These are phyloP conservation scores for Falco rusticolus DNA, from an alignment of 2,797 vertebrate species.

Conservation along the genomic window DNA sequence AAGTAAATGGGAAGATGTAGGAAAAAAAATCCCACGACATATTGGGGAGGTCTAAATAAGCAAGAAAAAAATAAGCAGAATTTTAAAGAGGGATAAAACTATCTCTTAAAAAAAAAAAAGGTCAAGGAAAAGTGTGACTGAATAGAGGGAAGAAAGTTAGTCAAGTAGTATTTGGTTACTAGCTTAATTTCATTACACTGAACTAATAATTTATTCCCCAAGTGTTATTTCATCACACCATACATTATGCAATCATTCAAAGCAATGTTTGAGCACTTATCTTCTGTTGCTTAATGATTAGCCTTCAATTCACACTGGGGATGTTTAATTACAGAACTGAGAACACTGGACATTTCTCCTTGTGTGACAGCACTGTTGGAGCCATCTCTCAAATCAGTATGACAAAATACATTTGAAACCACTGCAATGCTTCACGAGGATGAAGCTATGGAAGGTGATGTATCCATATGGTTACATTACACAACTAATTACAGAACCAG, in stretches of 20 bases:
- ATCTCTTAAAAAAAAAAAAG: neutral
- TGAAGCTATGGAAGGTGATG: neutral
- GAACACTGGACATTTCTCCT: neutral
- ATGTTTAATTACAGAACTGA: neutral
- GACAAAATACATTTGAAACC: neutral
- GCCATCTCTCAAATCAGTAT: neutral
- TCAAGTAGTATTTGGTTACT: neutral
- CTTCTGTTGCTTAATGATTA: neutral
- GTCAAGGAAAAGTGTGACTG: neutral
- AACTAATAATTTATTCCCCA: slow-evolving; percentile 1
- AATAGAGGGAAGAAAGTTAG: neutral
- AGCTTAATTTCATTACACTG: neutral
- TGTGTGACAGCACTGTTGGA: neutral
- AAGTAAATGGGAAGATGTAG: neutral
- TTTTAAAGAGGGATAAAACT: neutral
- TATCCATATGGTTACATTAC: neutral
- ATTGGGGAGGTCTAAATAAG: neutral
- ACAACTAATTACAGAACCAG: neutral
- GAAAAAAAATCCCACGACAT: neutral
- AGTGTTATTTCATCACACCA: neutral
- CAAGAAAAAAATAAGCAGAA: neutral
- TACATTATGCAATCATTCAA: neutral
- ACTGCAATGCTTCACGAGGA: neutral
- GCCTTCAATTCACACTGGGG: neutral
- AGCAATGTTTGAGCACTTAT: neutral